Evolutionary conservation across 1,140 invertebrate genomes (phyloP).

Genomic region (Leptestheria dahalacensis): DNA sequence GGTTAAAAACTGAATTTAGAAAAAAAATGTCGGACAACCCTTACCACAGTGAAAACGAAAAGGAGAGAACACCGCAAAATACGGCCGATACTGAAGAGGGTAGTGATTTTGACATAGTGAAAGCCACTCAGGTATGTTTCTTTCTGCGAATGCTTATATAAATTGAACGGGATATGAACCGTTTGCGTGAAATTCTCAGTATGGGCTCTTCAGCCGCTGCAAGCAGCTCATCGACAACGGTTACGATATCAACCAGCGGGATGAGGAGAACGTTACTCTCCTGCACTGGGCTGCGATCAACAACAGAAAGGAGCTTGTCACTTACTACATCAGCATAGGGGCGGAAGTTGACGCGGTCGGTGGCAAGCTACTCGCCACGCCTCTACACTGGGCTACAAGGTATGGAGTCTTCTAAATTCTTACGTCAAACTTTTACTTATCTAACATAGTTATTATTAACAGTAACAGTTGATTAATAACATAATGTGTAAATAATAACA

Average conservation of each 20-base stretch:
- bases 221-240: slow-evolving; percentile 73
- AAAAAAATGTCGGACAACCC: too few species aligned
- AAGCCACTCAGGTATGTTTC: slow-evolving; percentile 62
- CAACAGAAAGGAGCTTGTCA: slow-evolving; percentile 82
- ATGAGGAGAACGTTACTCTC: slow-evolving; percentile 83
- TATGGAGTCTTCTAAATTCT: too few species aligned
- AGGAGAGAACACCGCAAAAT: too few species aligned
- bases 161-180: slow-evolving; percentile 8
- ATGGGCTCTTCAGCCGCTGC: slow-evolving; percentile 68
- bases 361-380: slow-evolving; percentile 86
- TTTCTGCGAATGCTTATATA: background rate
- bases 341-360: slow-evolving; percentile 85
- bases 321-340: slow-evolving; percentile 70
- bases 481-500: too few species aligned
- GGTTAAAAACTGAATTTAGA: too few species aligned
- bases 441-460: background rate
- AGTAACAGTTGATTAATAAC: too few species aligned
- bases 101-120: slow-evolving; percentile 55
- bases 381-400: slow-evolving; percentile 93
- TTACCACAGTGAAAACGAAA: too few species aligned
- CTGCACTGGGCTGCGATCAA: slow-evolving; percentile 99
- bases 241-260: slow-evolving; percentile 76
- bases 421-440: background rate
- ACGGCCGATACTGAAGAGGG: too few species aligned
- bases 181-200: slow-evolving; percentile 34